phyloP scores from a whole-genome alignment of 2,797 vertebrate genomes.

The Myiothlypis coronata region DNA sequence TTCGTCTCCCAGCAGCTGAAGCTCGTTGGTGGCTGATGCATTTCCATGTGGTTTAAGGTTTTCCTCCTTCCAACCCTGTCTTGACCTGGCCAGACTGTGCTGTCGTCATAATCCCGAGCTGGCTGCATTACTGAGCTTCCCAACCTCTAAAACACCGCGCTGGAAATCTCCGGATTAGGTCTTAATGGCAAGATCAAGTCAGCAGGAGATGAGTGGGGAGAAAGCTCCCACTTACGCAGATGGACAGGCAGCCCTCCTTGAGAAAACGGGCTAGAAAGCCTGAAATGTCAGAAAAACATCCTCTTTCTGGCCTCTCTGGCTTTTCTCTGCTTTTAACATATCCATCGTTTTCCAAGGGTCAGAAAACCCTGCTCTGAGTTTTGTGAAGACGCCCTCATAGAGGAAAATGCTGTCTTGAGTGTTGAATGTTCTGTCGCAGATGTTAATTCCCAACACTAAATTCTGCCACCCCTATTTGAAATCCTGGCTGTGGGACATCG shows the following conservation, averaged over 20 bases:
- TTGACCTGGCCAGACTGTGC: neutral
- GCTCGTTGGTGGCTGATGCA: neutral
- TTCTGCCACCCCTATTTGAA: neutral
- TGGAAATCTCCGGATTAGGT: slow-evolving; percentile 23
- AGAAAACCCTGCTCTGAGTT: neutral
- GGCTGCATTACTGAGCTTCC: neutral
- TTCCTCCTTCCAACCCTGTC: neutral
- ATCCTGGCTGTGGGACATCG: accelerated
- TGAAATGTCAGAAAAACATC: neutral
- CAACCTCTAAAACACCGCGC: neutral
- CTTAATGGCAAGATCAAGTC: slow-evolving; percentile 53
- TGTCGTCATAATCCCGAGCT: slow-evolving; percentile 21
- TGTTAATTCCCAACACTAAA: neutral
- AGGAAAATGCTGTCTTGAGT: neutral
- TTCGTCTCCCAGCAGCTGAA: neutral
- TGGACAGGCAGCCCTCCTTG: neutral
- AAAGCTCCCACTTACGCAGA: neutral
- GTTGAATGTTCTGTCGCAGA: neutral
- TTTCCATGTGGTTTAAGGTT: neutral
- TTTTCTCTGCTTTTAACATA: neutral
- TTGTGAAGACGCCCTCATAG: accelerated
- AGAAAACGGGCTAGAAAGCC: neutral
- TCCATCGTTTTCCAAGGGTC: neutral
- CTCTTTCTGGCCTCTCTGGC: neutral
- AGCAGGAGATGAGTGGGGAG: neutral